phyloP scores from a whole-genome alignment of 1,140 invertebrate species.

The Pectinophora gossypiella region DNA sequence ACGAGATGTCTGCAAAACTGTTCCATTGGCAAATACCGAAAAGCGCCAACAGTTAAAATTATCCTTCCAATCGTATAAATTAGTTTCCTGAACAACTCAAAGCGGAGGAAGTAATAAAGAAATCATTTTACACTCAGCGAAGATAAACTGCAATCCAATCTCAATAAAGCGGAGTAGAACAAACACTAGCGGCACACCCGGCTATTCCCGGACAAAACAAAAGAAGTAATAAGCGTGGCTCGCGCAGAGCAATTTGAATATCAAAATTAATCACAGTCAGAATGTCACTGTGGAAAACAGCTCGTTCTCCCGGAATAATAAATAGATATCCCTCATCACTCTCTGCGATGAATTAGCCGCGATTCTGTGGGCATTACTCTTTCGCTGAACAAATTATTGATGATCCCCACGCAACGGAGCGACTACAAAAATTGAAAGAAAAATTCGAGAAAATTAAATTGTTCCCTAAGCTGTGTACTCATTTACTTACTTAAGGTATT shows the following conservation, averaged over 20 bases:
- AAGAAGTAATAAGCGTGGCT: background rate
- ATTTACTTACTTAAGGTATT: conserved; percentile 1
- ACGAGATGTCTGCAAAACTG: too few species aligned
- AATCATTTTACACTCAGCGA: too few species aligned
- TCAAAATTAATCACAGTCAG: conserved; percentile 43
- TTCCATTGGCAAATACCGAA: too few species aligned
- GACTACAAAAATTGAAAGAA: conserved; percentile 1
- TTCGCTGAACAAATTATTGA: conserved; percentile 12
- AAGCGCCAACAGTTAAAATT: too few species aligned
- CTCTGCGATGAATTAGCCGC: conserved; percentile 31
- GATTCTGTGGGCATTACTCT: conserved; percentile 38
- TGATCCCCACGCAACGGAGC: background rate
- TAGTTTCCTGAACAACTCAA: too few species aligned
- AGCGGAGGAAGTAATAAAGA: too few species aligned
- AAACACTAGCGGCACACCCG: too few species aligned
- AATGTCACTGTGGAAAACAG: conserved; percentile 32
- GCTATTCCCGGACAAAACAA: background rate
- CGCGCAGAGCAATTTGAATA: conserved; percentile 34
- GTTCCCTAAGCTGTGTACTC: background rate
- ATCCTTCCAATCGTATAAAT: too few species aligned
- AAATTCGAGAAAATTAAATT: background rate
- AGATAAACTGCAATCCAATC: too few species aligned
- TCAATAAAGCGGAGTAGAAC: too few species aligned
- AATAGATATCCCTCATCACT: conserved; percentile 30
- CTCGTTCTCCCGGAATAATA: conserved; percentile 32